phyloP scores from a whole-genome alignment of 2,888 invertebrate genomes.

The Mystacides longicornis region DNA sequence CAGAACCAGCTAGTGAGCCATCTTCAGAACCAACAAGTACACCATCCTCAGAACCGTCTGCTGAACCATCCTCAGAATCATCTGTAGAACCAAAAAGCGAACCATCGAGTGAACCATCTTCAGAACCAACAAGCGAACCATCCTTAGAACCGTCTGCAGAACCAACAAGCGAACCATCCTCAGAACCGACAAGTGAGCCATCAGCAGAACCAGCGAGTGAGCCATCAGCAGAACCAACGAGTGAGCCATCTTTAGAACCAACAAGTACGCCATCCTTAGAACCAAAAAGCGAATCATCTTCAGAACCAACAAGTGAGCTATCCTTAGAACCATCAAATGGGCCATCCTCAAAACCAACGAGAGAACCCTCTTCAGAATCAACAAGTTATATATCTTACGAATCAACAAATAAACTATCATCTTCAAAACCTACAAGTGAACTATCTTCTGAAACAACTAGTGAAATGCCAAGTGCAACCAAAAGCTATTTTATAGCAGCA shows the following conservation, averaged over 20 bases:
- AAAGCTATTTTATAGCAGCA: too few relatives aligned
- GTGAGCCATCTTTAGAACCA: constrained; percentile 28
- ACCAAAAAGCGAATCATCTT: constrained; percentile 31
- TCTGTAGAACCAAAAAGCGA: constrained; percentile 26
- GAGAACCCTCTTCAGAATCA: constrained; percentile 32
- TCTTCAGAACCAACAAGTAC: constrained; percentile 30
- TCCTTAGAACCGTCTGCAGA: constrained; percentile 28
- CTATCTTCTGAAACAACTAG: constrained; percentile 24
- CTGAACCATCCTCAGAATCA: constrained; percentile 26
- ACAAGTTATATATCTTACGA: too few relatives aligned
- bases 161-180: constrained; percentile 28
- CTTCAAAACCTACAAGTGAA: constrained; percentile 28
- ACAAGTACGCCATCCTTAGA: constrained; percentile 28
- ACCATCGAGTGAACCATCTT: constrained; percentile 26
- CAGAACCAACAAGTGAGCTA: constrained; percentile 31
- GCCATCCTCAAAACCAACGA: constrained; percentile 28
- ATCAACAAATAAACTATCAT: constrained; percentile 24
- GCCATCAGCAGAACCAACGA: constrained; percentile 27
- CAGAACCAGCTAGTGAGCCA: constrained; percentile 30
- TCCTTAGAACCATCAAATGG: constrained; percentile 29
- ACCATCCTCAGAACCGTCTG: constrained; percentile 31
- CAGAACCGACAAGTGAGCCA: constrained; percentile 31
- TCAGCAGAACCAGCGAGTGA: constrained; percentile 27
- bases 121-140: constrained; percentile 19
- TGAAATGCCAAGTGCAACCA: too few relatives aligned